These are phyloP conservation scores for Hyphantria cunea DNA, from an alignment of 1,140 invertebrate species.

Conservation along the genomic window DNA sequence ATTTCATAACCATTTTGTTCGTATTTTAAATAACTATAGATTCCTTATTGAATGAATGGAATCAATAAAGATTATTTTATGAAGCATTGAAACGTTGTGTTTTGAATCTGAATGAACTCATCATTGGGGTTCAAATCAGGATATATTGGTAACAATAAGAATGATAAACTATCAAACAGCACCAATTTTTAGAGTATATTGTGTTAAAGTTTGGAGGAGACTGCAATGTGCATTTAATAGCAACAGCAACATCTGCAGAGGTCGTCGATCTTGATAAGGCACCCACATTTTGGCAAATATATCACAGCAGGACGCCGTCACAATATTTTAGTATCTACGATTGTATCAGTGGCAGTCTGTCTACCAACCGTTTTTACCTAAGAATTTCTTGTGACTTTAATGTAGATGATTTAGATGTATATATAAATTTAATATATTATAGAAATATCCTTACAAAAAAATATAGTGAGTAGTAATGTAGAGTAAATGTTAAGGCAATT, in stretches of 20 bases:
- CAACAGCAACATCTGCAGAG: conserved; percentile 49
- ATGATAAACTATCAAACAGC: conserved; percentile 43
- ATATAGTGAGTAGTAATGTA: too few species aligned
- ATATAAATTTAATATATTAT: too few species aligned
- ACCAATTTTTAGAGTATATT: conserved; percentile 33
- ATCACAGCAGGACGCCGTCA: conserved; percentile 74
- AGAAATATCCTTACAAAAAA: too few species aligned
- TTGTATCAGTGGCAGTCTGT: conserved; percentile 51
- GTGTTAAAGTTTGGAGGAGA: conserved; percentile 10
- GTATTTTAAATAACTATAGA: neutral
- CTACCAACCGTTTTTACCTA: neutral
- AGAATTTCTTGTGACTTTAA: too few species aligned
- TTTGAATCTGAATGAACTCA: too few species aligned
- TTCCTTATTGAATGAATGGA: neutral
- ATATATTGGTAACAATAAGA: conserved; percentile 30
- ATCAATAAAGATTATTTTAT: too few species aligned
- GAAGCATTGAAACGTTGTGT: too few species aligned
- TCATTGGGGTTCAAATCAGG: too few species aligned
- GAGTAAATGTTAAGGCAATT: too few species aligned
- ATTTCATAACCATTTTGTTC: too few species aligned
- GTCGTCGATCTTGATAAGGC: conserved; percentile 64
- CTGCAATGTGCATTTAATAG: conserved; percentile 32
- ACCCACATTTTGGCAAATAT: conserved; percentile 78
- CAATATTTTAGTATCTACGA: conserved; percentile 76
- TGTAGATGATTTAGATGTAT: too few species aligned